Percentiles rank a stretch among this genome's conserved stretches.
These are phyloP conservation scores for Ectropis grisescens DNA, from an alignment of 1,140 invertebrate species.

Conservation along the genomic window DNA sequence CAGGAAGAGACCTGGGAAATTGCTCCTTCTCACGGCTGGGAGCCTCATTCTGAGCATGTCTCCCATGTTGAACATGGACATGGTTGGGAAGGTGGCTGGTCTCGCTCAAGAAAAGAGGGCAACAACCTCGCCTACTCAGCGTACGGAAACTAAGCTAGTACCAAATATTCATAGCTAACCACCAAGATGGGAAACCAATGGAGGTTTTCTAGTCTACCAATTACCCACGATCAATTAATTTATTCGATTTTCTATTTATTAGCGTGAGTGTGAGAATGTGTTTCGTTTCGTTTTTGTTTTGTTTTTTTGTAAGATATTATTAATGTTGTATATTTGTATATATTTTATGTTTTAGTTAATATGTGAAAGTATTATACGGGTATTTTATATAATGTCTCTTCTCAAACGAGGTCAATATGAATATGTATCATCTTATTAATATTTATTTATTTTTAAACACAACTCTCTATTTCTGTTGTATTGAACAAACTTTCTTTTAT, in stretches of 20 bases:
- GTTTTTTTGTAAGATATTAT: too few relatives aligned
- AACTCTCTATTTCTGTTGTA: too few relatives aligned
- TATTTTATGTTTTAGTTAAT: too few relatives aligned
- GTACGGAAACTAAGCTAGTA: slow-evolving; percentile 49
- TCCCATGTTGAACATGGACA: slow-evolving; percentile 30
- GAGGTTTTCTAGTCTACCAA: too few relatives aligned
- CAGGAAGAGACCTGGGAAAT: slow-evolving; percentile 76
- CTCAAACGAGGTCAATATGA: too few relatives aligned
- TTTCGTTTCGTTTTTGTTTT: too few relatives aligned
- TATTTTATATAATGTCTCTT: slow-evolving; percentile 18
- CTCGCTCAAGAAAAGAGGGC: slow-evolving; percentile 67
- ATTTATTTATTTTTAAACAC: too few relatives aligned
- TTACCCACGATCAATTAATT: slow-evolving; percentile 2
- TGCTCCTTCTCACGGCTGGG: slow-evolving; percentile 74
- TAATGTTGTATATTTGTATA: too few relatives aligned
- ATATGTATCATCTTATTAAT: too few relatives aligned
- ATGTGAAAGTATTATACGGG: too few relatives aligned
- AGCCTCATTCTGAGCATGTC: slow-evolving; percentile 73
- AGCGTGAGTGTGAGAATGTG: slow-evolving; percentile 5
- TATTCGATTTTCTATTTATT: slow-evolving; percentile 7
- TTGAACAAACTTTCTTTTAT: too few relatives aligned
- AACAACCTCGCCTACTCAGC: slow-evolving; percentile 76
- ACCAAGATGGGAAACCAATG: too few relatives aligned
- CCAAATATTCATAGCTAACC: slow-evolving; percentile 12
- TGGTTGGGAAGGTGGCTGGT: slow-evolving; percentile 72